Base-by-base conservation (phyloP, 1,140 invertebrate species). In the Fopius arisanus region DNA sequence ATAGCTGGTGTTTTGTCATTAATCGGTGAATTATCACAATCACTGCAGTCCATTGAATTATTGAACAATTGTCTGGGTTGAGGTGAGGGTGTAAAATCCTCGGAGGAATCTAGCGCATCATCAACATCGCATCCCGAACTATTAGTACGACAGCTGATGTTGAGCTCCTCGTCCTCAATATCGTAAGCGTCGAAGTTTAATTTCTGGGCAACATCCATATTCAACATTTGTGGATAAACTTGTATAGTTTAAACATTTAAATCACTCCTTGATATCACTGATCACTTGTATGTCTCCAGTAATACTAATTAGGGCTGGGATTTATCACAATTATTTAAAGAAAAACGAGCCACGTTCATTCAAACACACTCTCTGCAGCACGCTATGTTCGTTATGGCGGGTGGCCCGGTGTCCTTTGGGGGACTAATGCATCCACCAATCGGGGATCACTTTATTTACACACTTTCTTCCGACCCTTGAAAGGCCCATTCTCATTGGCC, bases 81-180 rank as follows among this genome's bases (percentile, higher is more conserved):
- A 2, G 82, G 81, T 2, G 80, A 63, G 0, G 80, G 80, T 37
- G 81, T 82, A 43, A 84, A 82, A 67, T 87, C 84, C 19, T 85
- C 85, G 2, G 83, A 88, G 0, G 82, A 84, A 37, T 88, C 83
- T 59, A 87, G 80, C 9, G 77, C 78, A 80, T 86, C 83, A 62
- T 85, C 82, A 54, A 84, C 73, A 77, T 87, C 85, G 71, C 83
- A 87, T 28, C 82, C 84, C 0, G 86, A 84, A 43, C 82, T 86
- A 70, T 81, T 84, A 28, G 79, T 80, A 21, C 79, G 80, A 78
- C 81, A 82, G 78, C 84, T 88, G 68, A 85, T 81, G 40, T 82
- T 86, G 26, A 86, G 74, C 68, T 87, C 84, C 63, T 85, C 84
- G 76, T 87, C 82, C 63, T 86, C 82, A 62, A 86, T 80, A 75